These are phyloP conservation scores for Fulica atra DNA, from an alignment of 2,113 vertebrate genomes.

Conservation along the genomic window DNA sequence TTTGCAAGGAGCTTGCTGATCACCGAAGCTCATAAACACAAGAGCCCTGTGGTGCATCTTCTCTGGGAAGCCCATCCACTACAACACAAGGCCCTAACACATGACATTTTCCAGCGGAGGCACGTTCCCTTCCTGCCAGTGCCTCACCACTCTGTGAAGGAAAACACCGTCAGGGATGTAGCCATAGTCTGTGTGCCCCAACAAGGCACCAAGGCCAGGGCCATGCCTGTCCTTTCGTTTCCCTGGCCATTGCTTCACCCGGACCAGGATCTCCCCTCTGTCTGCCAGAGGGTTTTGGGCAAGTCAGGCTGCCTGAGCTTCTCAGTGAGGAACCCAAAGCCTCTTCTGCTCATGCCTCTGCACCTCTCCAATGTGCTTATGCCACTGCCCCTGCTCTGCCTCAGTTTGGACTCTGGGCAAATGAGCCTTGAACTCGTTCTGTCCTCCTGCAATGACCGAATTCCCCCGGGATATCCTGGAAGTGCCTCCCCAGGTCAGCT, in stretches of 20 bases:
- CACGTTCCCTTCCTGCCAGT: neutral
- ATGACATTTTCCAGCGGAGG: neutral
- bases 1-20: neutral
- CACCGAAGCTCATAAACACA: neutral
- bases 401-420: neutral
- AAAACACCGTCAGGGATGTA: neutral
- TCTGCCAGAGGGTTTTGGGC: neutral
- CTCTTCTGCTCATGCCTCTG: neutral
- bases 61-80: neutral
- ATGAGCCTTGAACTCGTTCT: neutral
- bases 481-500: neutral
- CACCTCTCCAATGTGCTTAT: neutral
- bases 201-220: fast-evolving
- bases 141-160: neutral
- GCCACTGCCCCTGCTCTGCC: fast-evolving
- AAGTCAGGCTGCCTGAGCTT: neutral
- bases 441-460: neutral
- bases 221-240: neutral
- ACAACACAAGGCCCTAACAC: neutral
- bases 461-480: neutral
- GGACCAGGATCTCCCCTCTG: neutral
- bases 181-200: neutral
- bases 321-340: neutral
- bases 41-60: neutral
- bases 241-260: neutral